Evolutionary conservation across 2,888 invertebrate species (phyloP).

Genomic region (Syrista parreyssii): DNA sequence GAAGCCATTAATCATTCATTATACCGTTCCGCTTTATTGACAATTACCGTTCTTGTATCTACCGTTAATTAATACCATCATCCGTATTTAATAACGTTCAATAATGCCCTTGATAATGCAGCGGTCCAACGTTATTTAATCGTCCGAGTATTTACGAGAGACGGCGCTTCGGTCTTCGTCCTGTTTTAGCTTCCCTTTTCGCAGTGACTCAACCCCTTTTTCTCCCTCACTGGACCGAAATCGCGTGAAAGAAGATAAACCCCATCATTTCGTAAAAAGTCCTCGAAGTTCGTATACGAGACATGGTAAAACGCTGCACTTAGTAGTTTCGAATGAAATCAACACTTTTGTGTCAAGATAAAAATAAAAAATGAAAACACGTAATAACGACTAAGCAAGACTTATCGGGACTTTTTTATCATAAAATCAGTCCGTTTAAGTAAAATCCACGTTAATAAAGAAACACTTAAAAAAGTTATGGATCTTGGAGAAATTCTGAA

Average conservation of each 20-base stretch:
- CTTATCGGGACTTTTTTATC: neutral
- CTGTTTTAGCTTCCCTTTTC: neutral
- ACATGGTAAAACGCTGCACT: too few species aligned
- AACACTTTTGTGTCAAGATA: neutral
- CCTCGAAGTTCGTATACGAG: too few species aligned
- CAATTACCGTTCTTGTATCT: conserved; percentile 32
- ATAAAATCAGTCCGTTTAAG: neutral
- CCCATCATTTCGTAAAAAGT: neutral
- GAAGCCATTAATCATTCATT: conserved; percentile 52
- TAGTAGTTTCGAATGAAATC: neutral
- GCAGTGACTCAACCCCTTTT: neutral
- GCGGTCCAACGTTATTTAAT: neutral
- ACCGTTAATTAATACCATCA: conserved; percentile 41
- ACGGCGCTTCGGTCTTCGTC: neutral
- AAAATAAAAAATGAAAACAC: neutral
- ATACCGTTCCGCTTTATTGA: conserved; percentile 41
- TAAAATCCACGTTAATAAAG: too few species aligned
- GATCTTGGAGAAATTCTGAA: neutral
- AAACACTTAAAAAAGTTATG: neutral
- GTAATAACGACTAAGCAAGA: neutral
- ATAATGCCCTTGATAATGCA: neutral
- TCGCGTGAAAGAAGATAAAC: neutral
- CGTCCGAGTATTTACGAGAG: neutral
- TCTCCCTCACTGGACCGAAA: neutral
- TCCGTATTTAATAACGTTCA: neutral